Base-by-base conservation (phyloP, 2,888 invertebrate genomes). In the Eristalis pertinax region DNA sequence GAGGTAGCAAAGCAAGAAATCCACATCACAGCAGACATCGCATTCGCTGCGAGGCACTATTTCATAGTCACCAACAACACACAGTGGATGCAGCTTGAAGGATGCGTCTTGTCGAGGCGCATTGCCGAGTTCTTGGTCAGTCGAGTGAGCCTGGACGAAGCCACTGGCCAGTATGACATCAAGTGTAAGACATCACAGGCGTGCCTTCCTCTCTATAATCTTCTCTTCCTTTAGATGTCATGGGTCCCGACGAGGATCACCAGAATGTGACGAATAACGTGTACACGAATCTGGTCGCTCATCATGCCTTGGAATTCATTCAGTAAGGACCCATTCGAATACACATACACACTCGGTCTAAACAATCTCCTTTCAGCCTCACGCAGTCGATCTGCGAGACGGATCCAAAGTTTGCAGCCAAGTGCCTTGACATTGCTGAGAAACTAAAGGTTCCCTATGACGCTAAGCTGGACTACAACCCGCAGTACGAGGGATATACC, bases 161-260 rank as follows among this genome's bases (percentile, higher is more conserved):
- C 92, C 0, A 93, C 94, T 0, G 93, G 93, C 32, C 90, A 93
- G 0, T 94, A 94, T 78, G 94, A 95, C 83, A 94, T 95, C 74
- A 92, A 92, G 86, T 93, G 95, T 95, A 92, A 92, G 89, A 1
- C 50, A 1, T 8, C 8, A 50, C 19, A 8, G 13, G n/a, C 69
- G 0, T 29, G 24, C 26, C 67, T 68, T n/a, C 60, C 22, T 72
- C 1, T 50, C 50, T 3, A 10, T 32, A 67, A 29, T 24, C 1
- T 58, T 60, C n/a, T 1, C 60, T 15, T 7, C 41, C 60, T 62
- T 0, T 89, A 95, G 94, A 94, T 91, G 94, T 95, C 4, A 95
- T 95, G 95, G 95, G 95, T 0, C 95, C 95, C 0, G 95, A 95
- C 88, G 95, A 95, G 93, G 95, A 95, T 90, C 95, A 95, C 89